phyloP scores from a whole-genome alignment of 2,888 invertebrate genomes.

The Raillietiella orientalis region DNA sequence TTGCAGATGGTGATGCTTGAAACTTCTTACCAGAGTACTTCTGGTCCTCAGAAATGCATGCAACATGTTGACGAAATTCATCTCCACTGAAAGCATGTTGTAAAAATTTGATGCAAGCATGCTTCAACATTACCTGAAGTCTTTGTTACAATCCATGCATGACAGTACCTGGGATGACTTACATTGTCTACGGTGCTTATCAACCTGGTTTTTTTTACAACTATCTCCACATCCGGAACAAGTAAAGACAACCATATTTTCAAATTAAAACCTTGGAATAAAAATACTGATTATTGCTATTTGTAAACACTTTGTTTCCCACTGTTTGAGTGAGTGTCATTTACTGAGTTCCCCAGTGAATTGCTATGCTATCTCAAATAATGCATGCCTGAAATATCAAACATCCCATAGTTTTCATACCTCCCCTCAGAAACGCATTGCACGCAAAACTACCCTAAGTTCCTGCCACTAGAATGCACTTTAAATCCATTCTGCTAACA shows the following conservation, averaged over 20 bases:
- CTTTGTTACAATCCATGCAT: conserved; percentile 77
- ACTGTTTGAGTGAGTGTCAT: no score
- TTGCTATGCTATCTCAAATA: no score
- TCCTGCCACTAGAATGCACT: no score
- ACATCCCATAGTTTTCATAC: no score
- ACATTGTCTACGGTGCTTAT: conserved; percentile 47
- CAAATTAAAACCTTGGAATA: no score
- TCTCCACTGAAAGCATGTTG: conserved; percentile 25
- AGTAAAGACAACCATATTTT: conserved; percentile 71
- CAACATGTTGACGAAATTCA: conserved; percentile 39
- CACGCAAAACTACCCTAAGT: no score
- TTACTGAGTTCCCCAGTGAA: no score
- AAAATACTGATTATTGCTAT: no score
- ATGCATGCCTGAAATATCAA: no score
- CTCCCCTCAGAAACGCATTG: no score
- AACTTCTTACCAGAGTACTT: conserved; percentile 59
- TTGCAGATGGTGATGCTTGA: conserved; percentile 26
- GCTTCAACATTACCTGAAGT: conserved; percentile 29
- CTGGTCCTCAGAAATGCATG: conserved; percentile 54
- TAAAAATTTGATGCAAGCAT: background rate
- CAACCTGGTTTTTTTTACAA: conserved; percentile 62
- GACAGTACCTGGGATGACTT: conserved; percentile 33
- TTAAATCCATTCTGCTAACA: no score
- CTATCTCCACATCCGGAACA: conserved; percentile 73
- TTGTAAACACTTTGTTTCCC: no score